Evolutionary conservation across 2,888 invertebrate species (phyloP).

Genomic region (Parnassius glacialis): DNA sequence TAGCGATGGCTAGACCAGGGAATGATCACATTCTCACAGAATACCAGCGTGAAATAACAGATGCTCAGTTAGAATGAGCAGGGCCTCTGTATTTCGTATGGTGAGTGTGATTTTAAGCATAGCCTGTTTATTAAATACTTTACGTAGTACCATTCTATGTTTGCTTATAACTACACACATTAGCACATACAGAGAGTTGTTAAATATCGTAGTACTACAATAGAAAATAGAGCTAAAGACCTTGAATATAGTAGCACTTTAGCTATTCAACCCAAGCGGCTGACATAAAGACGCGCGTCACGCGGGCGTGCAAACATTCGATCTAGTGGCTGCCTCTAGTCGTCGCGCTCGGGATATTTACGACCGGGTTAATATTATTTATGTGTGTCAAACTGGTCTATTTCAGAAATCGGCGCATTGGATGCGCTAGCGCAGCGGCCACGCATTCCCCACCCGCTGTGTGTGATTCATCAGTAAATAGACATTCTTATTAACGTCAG

Average conservation of each 20-base stretch:
- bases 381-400: conserved; percentile 75
- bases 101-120: too few species aligned
- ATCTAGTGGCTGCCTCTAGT: conserved; percentile 36
- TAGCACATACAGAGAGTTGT: too few species aligned
- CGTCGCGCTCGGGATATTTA: conserved; percentile 53
- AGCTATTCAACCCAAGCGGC: conserved; percentile 18
- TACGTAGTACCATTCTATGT: too few species aligned
- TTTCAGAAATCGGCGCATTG: conserved; percentile 60
- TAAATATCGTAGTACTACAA: background rate
- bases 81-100: too few species aligned
- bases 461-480: conserved; percentile 63
- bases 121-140: too few species aligned
- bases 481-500: conserved; percentile 54
- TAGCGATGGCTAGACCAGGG: too few species aligned
- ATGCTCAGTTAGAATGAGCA: too few species aligned
- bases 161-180: too few species aligned
- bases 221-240: conserved; percentile 21
- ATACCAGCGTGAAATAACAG: too few species aligned
- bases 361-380: conserved; percentile 69
- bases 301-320: conserved; percentile 29
- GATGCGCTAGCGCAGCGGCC: conserved; percentile 41
- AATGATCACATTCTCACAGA: too few species aligned
- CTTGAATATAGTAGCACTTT: conserved; percentile 18
- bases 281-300: conserved; percentile 32
- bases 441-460: conserved; percentile 18